A percentile compares a stretch with the other conserved stretches of the same genome.
Evolutionary conservation across 2,888 invertebrate genomes (phyloP).

Genomic region (Anarsia innoxiella): DNA sequence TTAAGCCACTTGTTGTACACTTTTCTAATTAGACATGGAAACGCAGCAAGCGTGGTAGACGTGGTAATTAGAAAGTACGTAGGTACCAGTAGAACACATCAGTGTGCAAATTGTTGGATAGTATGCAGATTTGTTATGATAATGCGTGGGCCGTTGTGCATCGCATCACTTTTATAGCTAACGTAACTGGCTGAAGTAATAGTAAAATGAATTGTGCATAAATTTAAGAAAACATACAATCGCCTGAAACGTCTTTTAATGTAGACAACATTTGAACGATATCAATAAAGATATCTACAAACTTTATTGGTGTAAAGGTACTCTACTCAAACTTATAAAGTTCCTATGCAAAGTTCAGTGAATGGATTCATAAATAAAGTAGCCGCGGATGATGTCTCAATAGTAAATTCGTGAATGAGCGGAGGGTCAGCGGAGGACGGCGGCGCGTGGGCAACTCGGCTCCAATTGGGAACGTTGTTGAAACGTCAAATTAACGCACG

Average conservation of each 20-base stretch:
- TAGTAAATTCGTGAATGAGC: conserved; percentile 56
- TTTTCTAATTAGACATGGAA: too few relatives aligned
- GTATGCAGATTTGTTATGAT: conserved; percentile 6
- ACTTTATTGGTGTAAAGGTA: too few relatives aligned
- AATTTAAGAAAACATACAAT: too few relatives aligned
- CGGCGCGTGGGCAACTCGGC: conserved; percentile 67
- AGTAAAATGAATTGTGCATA: too few relatives aligned
- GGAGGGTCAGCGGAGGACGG: conserved; percentile 44
- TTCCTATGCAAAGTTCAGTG: too few relatives aligned
- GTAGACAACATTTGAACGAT: too few relatives aligned
- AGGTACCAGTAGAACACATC: neutral
- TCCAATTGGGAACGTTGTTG: conserved; percentile 61
- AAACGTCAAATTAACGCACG: conserved; percentile 54
- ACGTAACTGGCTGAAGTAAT: too few relatives aligned
- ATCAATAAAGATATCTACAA: too few relatives aligned
- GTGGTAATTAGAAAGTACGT: conserved; percentile 12
- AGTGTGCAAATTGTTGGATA: conserved; percentile 9
- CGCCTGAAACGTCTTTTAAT: too few relatives aligned
- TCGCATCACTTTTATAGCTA: too few relatives aligned
- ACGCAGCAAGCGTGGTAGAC: neutral
- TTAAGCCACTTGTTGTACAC: too few relatives aligned
- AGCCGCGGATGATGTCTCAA: conserved; percentile 61
- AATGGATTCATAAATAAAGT: conserved; percentile 34
- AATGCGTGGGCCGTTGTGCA: conserved; percentile 4
- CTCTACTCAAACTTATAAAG: too few relatives aligned